Conservation (phyloP, 2,888 invertebrate genomes). For the Leptinotarsa rubiginosa region DNA sequence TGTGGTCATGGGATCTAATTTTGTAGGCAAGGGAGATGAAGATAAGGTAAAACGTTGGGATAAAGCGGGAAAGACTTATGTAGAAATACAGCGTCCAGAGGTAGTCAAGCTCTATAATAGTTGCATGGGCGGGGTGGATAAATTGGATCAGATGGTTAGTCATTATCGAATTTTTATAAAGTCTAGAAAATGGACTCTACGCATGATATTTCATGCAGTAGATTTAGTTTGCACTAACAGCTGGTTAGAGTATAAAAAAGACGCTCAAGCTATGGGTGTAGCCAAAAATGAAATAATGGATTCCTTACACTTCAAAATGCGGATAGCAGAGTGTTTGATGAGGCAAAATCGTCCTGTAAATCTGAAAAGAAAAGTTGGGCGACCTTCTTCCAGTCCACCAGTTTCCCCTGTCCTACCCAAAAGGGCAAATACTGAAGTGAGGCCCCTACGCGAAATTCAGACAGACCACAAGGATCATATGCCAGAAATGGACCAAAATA, state of each 20-base stretch:
- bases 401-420: not conserved
- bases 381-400: too few relatives aligned
- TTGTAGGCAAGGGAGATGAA: too few relatives aligned
- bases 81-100: too few relatives aligned
- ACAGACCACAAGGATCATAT: conserved; percentile 22
- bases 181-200: conserved; percentile 47
- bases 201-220: conserved; percentile 47
- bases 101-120: too few relatives aligned
- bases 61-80: too few relatives aligned
- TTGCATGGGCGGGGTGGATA: too few relatives aligned
- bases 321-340: too few relatives aligned
- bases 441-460: conserved; percentile 23
- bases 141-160: too few relatives aligned
- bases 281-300: not conserved
- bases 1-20: conserved; percentile 30
- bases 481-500: conserved; percentile 21
- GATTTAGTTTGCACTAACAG: conserved; percentile 33
- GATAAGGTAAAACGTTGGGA: too few relatives aligned
- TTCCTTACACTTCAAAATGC: not conserved
- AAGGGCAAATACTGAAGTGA: conserved; percentile 17
- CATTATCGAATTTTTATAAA: conserved; percentile 3
- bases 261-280: too few relatives aligned
- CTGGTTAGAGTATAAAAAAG: too few relatives aligned
- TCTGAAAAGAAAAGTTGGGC: too few relatives aligned
- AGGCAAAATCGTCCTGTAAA: not conserved